These are phyloP conservation scores for Drosophila baimaii DNA, from an alignment of 1,140 invertebrate genomes.

Conservation along the genomic window DNA sequence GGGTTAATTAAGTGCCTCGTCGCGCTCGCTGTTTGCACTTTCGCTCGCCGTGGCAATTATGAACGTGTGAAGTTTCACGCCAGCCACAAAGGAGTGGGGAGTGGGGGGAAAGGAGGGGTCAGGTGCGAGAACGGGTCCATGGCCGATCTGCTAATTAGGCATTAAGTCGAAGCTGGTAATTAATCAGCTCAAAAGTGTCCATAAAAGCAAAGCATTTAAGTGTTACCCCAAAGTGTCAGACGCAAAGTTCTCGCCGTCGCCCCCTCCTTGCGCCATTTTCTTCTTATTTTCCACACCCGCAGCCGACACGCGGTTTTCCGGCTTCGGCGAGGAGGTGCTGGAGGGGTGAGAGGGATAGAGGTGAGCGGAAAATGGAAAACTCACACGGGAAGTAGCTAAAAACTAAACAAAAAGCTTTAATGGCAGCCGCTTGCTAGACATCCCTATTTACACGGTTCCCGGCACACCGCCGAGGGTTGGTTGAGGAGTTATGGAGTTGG, in stretches of 20 bases:
- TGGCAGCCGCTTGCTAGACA: conserved; percentile 50
- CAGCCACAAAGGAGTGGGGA: conserved; percentile 39
- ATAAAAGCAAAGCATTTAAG: conserved; percentile 59
- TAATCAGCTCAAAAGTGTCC: conserved; percentile 69
- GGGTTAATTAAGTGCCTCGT: conserved; percentile 59
- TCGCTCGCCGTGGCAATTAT: conserved; percentile 37
- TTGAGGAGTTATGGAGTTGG: not conserved
- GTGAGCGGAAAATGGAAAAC: conserved; percentile 11
- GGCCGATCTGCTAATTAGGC: conserved; percentile 59
- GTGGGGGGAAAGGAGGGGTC: not conserved
- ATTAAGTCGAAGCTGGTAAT: conserved; percentile 48
- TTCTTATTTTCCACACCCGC: conserved; percentile 19
- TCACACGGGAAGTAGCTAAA: conserved; percentile 47
- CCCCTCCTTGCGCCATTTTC: conserved; percentile 5
- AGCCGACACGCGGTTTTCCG: conserved; percentile 65
- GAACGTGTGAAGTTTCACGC: conserved; percentile 60
- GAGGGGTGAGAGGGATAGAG: not conserved
- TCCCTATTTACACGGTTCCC: conserved; percentile 28
- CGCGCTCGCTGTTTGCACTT: conserved; percentile 21
- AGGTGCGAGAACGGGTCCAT: conserved; percentile 7
- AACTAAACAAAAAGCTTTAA: conserved; percentile 61
- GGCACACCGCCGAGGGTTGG: conserved; percentile 22
- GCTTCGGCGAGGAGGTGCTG: conserved; percentile 13
- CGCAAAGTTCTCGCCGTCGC: conserved; percentile 37
- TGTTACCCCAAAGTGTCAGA: conserved; percentile 31